Base-by-base conservation (phyloP, 2,113 vertebrate species). In the Paramisgurnus dabryanus region DNA sequence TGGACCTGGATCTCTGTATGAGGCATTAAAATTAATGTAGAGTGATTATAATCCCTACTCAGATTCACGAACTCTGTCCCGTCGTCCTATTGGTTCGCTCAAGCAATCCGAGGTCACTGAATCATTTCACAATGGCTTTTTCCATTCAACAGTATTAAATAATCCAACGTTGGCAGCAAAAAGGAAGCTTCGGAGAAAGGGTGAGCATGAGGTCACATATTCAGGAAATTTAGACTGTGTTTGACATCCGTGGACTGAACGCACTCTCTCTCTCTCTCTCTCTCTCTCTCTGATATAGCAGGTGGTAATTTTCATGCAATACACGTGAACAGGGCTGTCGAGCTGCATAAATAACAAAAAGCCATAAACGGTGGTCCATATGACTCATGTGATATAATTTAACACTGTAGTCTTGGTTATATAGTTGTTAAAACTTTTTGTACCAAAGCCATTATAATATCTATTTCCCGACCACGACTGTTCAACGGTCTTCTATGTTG, bases 171-270 rank as follows among this genome's bases (percentile, higher is more conserved):
- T 18, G 55, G 0, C 34, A 18, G 39, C 34, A 34, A 22, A 41
- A 9, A 57, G 15, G 17, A 40, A 71, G 40, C 5, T 6, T 0
- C 0, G 53, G 17, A 13, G 39, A 5, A 64, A 58, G 49, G 43
- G 49, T 75, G 72, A 64, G 72, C 43, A n/a, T 39, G 6, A 45
- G 72, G 72, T 75, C 72, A 49, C 72, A 49, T 64, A 75, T n/a
- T 75, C 18, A 64, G 57, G 43, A 10, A 47, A 75, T 47, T 63
- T 34, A 75, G 64, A 75, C 58, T 47, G 72, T 27, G 58, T 75
- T 75, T 75, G 72, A 75, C 72, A 75, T 63, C 72, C 18, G 22
- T 75, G 57, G 58, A 58, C 72, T 40, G 18, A 75, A 49, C 13
- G 13, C 58, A 49, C 60, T 49, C 41, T 39, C 58, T 63, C 43